These are phyloP conservation scores for Syritta pipiens DNA, from an alignment of 2,888 invertebrate species.

Conservation along the genomic window DNA sequence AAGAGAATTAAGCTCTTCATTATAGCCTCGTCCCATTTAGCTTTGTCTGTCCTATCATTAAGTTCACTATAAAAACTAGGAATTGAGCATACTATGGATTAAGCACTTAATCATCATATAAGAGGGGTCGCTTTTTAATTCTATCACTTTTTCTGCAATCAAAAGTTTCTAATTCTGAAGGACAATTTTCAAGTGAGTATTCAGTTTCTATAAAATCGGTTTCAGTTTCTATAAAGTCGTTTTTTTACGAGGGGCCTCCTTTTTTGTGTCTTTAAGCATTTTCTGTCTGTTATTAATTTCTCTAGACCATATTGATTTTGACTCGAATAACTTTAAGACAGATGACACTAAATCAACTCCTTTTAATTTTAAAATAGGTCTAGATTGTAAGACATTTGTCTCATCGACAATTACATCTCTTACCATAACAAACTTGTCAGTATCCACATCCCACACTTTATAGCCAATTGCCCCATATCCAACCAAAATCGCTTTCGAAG, in stretches of 20 bases:
- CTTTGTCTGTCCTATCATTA: too few relatives aligned
- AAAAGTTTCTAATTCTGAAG: too few relatives aligned
- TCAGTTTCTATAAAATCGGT: neutral
- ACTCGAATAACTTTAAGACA: too few relatives aligned
- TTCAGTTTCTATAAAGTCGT: slow-evolving; percentile 1
- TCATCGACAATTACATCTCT: slow-evolving; percentile 76
- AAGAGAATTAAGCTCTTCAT: too few relatives aligned
- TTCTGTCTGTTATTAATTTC: slow-evolving; percentile 22
- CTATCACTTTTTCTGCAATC: too few relatives aligned
- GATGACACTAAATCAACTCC: slow-evolving; percentile 25
- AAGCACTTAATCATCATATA: too few relatives aligned
- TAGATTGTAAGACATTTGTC: slow-evolving; percentile 70
- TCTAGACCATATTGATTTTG: slow-evolving; percentile 34
- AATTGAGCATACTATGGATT: too few relatives aligned
- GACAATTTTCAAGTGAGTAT: neutral
- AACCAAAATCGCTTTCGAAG: slow-evolving; percentile 35
- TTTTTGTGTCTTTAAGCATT: slow-evolving; percentile 3
- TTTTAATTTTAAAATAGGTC: slow-evolving; percentile 24
- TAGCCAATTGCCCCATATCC: slow-evolving; percentile 71
- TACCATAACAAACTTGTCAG: slow-evolving; percentile 72
- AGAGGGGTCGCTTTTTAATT: too few relatives aligned
- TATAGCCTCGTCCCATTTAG: too few relatives aligned
- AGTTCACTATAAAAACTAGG: too few relatives aligned
- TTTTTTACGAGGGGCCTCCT: too few relatives aligned
- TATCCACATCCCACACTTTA: slow-evolving; percentile 73